Conservation (phyloP, 2,797 vertebrate species). For the Takifugu rubripes region DNA sequence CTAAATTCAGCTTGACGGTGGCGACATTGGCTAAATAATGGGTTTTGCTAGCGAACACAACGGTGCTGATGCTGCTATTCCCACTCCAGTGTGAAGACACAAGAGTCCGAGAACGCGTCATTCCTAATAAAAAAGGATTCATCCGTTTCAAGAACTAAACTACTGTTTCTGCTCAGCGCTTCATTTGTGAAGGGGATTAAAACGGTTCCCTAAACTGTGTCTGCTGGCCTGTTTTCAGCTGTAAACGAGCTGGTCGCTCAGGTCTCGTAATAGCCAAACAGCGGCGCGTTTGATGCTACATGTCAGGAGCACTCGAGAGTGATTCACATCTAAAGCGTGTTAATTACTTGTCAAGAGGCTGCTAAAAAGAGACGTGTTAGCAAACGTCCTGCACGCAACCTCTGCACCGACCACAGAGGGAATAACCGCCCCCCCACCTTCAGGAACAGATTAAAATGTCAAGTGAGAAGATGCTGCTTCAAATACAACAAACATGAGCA, state of each 20-base stretch:
- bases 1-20: slow-evolving; percentile 34
- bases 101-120: slow-evolving; percentile 4
- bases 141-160: slow-evolving; percentile 7
- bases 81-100: slow-evolving; percentile 1
- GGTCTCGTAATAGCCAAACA: slow-evolving; percentile 27
- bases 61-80: slow-evolving; percentile 9
- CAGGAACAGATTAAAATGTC: slow-evolving; percentile 26
- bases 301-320: slow-evolving; percentile 55
- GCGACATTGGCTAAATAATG: slow-evolving; percentile 28
- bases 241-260: slow-evolving; percentile 42
- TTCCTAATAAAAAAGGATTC: slow-evolving; percentile 58
- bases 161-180: slow-evolving; percentile 8
- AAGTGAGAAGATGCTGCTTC: slow-evolving; percentile 38
- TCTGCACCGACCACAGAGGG: slow-evolving; percentile 1
- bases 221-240: slow-evolving; percentile 16
- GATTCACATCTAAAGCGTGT: slow-evolving; percentile 61
- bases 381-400: slow-evolving; percentile 14
- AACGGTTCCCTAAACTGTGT: slow-evolving; percentile 21
- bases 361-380: slow-evolving; percentile 68
- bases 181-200: slow-evolving; percentile 4
- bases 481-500: slow-evolving; percentile 27
- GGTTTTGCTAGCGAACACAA: slow-evolving; percentile 8
- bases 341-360: slow-evolving; percentile 70
- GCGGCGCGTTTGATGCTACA: slow-evolving; percentile 42
- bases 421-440: neutral